These are phyloP conservation scores for Panorpa germanica DNA, from an alignment of 2,888 invertebrate genomes.

Conservation along the genomic window DNA sequence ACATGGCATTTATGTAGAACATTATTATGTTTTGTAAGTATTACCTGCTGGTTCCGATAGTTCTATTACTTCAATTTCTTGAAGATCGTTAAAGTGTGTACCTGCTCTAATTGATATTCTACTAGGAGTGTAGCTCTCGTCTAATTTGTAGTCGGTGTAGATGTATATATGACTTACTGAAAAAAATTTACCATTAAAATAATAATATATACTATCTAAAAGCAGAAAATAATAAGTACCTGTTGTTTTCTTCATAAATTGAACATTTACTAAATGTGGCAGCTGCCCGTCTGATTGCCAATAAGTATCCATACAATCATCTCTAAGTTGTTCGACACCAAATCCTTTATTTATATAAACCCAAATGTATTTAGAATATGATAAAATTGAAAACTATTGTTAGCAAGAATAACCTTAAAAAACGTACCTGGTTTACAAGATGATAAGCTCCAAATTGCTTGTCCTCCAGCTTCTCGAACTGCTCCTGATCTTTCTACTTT, in stretches of 20 bases:
- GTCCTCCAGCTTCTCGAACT: conserved; percentile 70
- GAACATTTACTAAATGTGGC: conserved; percentile 93
- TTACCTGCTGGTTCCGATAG: conserved; percentile 74
- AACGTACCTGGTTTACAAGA: conserved; percentile 86
- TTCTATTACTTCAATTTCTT: conserved; percentile 88
- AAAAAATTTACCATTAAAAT: too few relatives aligned
- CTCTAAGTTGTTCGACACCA: conserved; percentile 90
- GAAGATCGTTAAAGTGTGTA: conserved; percentile 90
- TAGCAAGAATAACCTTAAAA: conserved; percentile 1
- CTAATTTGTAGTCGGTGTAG: conserved; percentile 93
- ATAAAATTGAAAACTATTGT: background rate
- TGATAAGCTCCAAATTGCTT: conserved; percentile 94
- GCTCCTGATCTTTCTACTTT: conserved; percentile 23
- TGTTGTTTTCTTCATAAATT: conserved; percentile 87
- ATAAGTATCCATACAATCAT: conserved; percentile 91
- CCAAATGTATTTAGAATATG: conserved; percentile 3
- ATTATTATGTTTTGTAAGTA: conserved; percentile 2
- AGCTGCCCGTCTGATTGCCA: conserved; percentile 99
- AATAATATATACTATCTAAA: too few relatives aligned
- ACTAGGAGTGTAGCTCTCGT: conserved; percentile 97
- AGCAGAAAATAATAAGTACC: too few relatives aligned
- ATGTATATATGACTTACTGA: conserved; percentile 91
- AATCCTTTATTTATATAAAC: conserved; percentile 44
- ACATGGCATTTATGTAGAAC: background rate
- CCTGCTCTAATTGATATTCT: conserved; percentile 85